These are phyloP conservation scores for Chloroceryle aenea DNA, from an alignment of 2,113 vertebrate genomes.

Conservation along the genomic window DNA sequence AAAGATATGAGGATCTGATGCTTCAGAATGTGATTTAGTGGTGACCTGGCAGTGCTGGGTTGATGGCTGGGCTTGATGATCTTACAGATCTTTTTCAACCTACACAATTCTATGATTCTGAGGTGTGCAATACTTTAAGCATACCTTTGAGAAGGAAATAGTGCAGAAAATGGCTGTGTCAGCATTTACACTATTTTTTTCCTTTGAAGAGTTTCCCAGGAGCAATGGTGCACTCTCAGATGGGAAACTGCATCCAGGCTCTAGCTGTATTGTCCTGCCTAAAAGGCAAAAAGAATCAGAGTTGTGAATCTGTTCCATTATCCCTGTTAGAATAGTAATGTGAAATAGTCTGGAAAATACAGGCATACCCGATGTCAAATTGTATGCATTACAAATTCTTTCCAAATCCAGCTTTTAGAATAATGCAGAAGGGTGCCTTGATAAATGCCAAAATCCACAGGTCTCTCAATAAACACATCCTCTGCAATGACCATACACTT, in stretches of 20 bases:
- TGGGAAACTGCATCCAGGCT: neutral
- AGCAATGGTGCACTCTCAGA: neutral
- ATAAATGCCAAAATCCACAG: neutral
- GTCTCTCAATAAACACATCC: conserved; percentile 35
- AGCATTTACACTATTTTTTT: neutral
- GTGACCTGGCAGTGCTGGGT: neutral
- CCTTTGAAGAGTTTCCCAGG: neutral
- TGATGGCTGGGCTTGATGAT: neutral
- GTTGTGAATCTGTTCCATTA: neutral
- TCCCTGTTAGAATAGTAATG: neutral
- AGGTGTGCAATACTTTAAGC: neutral
- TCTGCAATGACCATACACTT: neutral
- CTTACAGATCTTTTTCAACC: neutral
- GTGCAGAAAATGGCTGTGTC: neutral
- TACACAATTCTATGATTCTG: neutral
- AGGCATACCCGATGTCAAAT: neutral
- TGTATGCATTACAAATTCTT: neutral
- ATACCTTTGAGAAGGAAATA: neutral
- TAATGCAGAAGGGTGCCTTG: neutral
- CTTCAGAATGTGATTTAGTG: neutral
- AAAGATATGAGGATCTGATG: neutral
- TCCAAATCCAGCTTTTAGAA: conserved; percentile 20
- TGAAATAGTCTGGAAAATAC: neutral
- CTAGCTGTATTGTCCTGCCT: neutral
- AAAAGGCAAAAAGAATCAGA: neutral